Evolutionary conservation across 2,797 vertebrate species (phyloP).

Genomic region (Steatocranus sp.): DNA sequence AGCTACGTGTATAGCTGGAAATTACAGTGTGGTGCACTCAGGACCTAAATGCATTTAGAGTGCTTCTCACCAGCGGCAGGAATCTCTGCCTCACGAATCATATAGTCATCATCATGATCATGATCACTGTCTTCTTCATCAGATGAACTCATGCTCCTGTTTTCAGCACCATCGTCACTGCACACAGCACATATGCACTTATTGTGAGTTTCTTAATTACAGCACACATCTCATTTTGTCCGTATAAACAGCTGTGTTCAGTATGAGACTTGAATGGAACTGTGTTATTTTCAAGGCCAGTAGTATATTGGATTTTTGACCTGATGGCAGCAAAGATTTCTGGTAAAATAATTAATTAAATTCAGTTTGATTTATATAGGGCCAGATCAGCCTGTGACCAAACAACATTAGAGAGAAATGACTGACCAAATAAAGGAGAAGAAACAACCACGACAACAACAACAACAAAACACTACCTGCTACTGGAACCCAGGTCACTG

Average conservation of each 20-base stretch:
- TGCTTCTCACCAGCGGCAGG: slow-evolving; percentile 61
- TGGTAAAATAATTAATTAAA: neutral
- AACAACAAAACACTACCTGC: slow-evolving; percentile 18
- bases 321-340: neutral
- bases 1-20: neutral
- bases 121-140: slow-evolving; percentile 15
- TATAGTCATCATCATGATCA: neutral
- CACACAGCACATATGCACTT: neutral
- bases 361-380: neutral
- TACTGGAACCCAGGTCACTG: neutral
- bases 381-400: neutral
- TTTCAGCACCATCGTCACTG: slow-evolving; percentile 47
- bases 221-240: neutral
- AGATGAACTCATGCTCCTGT: neutral
- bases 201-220: neutral
- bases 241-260: neutral
- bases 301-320: neutral
- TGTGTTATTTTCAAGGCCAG: neutral
- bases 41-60: neutral
- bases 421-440: neutral
- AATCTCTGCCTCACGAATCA: slow-evolving; percentile 5
- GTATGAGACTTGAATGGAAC: neutral
- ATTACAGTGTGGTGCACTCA: neutral
- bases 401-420: neutral
- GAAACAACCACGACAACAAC: neutral